phyloP scores from a whole-genome alignment of 2,113 vertebrate species.

The Odocoileus virginianus region DNA sequence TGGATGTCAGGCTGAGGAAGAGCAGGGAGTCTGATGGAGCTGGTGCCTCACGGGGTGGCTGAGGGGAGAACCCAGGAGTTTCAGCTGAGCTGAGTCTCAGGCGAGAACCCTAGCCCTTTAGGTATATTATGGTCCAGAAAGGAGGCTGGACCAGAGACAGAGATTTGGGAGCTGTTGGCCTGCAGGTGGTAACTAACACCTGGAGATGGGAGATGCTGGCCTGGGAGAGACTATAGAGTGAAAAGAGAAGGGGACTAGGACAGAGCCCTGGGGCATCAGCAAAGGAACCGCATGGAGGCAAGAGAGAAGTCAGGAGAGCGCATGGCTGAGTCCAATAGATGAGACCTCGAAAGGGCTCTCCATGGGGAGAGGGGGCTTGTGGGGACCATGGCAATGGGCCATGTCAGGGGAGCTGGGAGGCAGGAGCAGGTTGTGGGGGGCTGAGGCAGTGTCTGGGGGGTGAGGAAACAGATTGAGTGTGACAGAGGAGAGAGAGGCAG shows the following conservation, averaged over 20 bases:
- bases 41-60: not conserved
- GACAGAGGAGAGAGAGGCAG: not conserved
- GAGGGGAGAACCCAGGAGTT: not conserved
- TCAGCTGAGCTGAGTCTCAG: not conserved
- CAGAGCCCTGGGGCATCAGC: not conserved
- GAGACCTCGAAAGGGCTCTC: not conserved
- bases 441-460: not conserved
- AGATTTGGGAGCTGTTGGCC: not conserved
- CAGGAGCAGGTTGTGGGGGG: not conserved
- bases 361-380: not conserved
- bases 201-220: not conserved
- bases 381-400: not conserved
- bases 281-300: not conserved
- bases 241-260: not conserved
- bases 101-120: not conserved
- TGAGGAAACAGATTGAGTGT: not conserved
- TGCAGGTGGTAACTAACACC: not conserved
- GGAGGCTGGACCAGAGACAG: not conserved
- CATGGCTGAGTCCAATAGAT: fast-evolving
- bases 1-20: not conserved
- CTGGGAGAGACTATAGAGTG: not conserved
- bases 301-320: not conserved
- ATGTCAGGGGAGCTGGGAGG: not conserved
- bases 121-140: not conserved
- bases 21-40: not conserved